These are phyloP conservation scores for Leptodactylus fallax DNA, from an alignment of 2,797 vertebrate species.

Conservation along the genomic window DNA sequence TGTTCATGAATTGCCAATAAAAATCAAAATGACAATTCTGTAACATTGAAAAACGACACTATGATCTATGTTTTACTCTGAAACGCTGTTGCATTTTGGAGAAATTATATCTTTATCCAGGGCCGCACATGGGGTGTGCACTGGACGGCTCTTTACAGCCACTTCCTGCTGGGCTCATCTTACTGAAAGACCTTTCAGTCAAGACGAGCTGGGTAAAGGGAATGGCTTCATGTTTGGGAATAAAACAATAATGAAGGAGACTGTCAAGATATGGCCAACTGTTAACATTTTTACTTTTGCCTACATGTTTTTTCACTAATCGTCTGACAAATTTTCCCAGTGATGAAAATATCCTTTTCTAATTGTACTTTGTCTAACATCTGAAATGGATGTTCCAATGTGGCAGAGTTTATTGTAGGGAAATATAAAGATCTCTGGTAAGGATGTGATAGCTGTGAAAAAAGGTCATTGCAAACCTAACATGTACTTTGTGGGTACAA, in stretches of 20 bases:
- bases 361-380: not conserved
- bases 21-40: not conserved
- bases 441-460: not conserved
- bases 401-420: not conserved
- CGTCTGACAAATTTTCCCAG: not conserved
- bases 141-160: too few species aligned
- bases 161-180: too few species aligned
- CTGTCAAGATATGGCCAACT: too few species aligned
- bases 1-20: not conserved
- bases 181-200: too few species aligned
- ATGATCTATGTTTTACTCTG: not conserved
- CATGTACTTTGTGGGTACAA: conserved; percentile 1
- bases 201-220: too few species aligned
- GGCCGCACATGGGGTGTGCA: too few species aligned
- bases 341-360: not conserved
- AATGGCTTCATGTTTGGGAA: too few species aligned
- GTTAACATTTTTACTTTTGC: too few species aligned
- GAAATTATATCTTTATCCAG: too few species aligned
- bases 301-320: not conserved
- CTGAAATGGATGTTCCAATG: not conserved
- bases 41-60: not conserved
- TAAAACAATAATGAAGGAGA: too few species aligned
- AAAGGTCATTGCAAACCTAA: not conserved
- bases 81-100: too few species aligned
- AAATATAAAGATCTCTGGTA: not conserved